phyloP scores from a whole-genome alignment of 2,797 vertebrate species.

The Scomberomorus guttatus region DNA sequence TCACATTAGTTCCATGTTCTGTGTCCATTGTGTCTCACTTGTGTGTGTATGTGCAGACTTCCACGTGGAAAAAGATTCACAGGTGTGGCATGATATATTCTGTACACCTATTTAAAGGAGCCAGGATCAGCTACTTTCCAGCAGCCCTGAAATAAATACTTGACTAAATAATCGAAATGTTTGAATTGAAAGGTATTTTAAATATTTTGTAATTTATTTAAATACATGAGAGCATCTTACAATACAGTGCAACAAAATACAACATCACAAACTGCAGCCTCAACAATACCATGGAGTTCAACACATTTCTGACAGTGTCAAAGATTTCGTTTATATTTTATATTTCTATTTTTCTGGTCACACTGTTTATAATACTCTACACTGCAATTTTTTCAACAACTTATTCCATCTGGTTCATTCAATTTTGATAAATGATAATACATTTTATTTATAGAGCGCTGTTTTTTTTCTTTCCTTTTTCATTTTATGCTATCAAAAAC shows the following conservation, averaged over 20 bases:
- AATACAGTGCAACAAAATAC: background rate
- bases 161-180: no score
- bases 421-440: background rate
- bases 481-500: background rate
- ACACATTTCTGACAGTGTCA: no score
- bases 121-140: slow-evolving; percentile 1
- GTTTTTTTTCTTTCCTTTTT: background rate
- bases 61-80: no score
- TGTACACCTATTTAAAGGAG: slow-evolving; percentile 7
- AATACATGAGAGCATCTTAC: background rate
- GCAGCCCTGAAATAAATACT: background rate
- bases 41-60: no score
- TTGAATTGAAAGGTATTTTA: background rate
- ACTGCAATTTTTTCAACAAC: no score
- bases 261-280: no score
- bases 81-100: background rate
- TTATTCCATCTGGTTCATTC: no score
- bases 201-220: background rate
- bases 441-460: background rate
- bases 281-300: no score
- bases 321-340: no score
- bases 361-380: no score
- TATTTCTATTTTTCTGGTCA: no score
- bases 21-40: slow-evolving; percentile 6
- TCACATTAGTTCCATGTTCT: slow-evolving; percentile 48